These are phyloP conservation scores for Tetropium fuscum DNA, from an alignment of 2,888 invertebrate species.

Conservation along the genomic window DNA sequence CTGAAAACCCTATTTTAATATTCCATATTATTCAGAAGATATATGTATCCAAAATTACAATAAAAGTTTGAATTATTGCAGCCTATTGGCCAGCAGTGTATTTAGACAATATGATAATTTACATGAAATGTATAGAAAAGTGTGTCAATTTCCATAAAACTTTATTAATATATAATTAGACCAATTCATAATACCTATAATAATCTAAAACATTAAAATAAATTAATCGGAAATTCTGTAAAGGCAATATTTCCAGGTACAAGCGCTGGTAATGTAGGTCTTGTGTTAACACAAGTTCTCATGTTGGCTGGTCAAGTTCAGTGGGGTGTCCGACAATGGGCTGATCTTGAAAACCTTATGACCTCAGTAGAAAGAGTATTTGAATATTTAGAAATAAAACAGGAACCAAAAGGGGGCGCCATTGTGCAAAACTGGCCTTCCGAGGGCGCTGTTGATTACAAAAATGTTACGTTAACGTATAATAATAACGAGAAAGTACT, in stretches of 20 bases:
- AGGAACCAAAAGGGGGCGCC: conserved; percentile 54
- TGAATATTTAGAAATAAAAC: conserved; percentile 65
- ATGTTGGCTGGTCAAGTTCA: conserved; percentile 76
- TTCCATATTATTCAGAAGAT: too few species aligned
- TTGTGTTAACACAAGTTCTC: conserved; percentile 86
- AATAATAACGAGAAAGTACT: conserved; percentile 79
- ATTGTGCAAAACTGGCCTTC: conserved; percentile 80
- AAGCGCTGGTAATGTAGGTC: conserved; percentile 52
- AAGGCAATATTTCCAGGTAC: conserved; percentile 45
- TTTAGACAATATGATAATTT: too few species aligned
- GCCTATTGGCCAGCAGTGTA: too few species aligned
- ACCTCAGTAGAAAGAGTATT: conserved; percentile 87
- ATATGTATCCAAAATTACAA: too few species aligned
- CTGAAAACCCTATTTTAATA: too few species aligned
- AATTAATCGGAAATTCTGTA: too few species aligned
- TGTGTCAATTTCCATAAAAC: too few species aligned
- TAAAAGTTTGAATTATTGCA: too few species aligned
- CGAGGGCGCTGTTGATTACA: conserved; percentile 76
- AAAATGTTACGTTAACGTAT: conserved; percentile 79
- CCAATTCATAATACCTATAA: not conserved
- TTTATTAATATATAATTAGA: conserved; percentile 72
- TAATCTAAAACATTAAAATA: too few species aligned
- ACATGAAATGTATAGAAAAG: too few species aligned
- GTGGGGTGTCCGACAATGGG: conserved; percentile 82
- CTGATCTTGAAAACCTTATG: conserved; percentile 85